These are phyloP conservation scores for Ormyrus pomaceus DNA, from an alignment of 2,888 invertebrate genomes.

Conservation along the genomic window DNA sequence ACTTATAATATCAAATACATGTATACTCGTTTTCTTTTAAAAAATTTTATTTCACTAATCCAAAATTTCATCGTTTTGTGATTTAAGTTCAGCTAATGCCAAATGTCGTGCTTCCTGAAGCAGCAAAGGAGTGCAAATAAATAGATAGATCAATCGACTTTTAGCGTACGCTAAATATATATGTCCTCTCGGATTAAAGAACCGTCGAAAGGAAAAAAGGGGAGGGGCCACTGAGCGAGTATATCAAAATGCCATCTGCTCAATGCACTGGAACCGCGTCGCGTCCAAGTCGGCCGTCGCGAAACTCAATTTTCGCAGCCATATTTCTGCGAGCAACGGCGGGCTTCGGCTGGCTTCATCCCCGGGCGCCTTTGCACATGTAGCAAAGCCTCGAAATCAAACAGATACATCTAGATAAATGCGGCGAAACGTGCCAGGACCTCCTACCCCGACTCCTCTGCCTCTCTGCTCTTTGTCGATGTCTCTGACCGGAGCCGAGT, in stretches of 20 bases:
- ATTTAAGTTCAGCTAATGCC: too few species aligned
- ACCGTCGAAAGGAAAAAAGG: neutral
- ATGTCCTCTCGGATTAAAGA: constrained; percentile 3
- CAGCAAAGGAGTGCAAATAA: too few species aligned
- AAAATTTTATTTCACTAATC: too few species aligned
- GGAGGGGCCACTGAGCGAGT: neutral
- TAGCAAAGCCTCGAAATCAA: constrained; percentile 42
- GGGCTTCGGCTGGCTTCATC: neutral
- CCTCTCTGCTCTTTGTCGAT: too few species aligned
- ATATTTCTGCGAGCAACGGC: constrained; percentile 64
- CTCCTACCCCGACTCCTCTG: neutral
- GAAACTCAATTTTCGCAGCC: constrained; percentile 66
- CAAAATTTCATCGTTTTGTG: too few species aligned
- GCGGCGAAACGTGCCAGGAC: constrained; percentile 70
- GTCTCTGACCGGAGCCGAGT: constrained; percentile 6
- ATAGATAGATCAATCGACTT: too few species aligned
- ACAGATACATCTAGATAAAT: constrained; percentile 74
- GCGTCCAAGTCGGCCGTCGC: constrained; percentile 31
- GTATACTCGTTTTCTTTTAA: neutral
- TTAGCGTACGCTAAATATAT: too few species aligned
- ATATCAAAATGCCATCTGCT: constrained; percentile 44
- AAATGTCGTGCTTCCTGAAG: too few species aligned
- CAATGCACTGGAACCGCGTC: neutral
- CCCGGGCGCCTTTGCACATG: neutral
- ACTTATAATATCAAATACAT: too few species aligned